phyloP scores from a whole-genome alignment of 1,140 invertebrate species.

The Bombus impatiens region DNA sequence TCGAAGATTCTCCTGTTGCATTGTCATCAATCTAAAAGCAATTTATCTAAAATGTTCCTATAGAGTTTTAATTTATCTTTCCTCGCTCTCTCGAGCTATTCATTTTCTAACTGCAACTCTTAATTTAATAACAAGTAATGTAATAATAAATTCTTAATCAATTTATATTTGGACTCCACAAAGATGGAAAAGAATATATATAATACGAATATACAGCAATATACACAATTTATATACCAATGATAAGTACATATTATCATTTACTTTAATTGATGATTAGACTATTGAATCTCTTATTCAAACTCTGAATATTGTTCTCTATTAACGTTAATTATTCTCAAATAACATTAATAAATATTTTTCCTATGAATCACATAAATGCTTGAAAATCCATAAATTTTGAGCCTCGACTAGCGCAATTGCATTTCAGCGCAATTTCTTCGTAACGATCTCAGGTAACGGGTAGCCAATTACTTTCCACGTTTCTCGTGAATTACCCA shows the following conservation, averaged over 20 bases:
- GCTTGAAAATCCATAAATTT: not conserved
- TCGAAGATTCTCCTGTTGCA: not conserved
- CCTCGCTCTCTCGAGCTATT: not conserved
- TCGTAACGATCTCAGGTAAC: slow-evolving; percentile 12
- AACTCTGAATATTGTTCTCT: too few species aligned
- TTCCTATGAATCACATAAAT: not conserved
- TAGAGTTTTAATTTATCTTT: not conserved
- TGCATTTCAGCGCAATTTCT: slow-evolving; percentile 15
- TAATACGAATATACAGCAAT: too few species aligned
- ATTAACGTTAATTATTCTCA: too few species aligned
- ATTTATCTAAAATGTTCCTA: not conserved
- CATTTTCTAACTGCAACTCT: too few species aligned
- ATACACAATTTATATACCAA: too few species aligned
- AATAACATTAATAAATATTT: not conserved
- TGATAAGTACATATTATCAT: too few species aligned
- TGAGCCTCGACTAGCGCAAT: not conserved
- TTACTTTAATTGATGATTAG: too few species aligned
- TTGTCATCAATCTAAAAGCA: not conserved
- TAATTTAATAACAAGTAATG: too few species aligned
- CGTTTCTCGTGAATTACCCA: slow-evolving; percentile 1
- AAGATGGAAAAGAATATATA: too few species aligned
- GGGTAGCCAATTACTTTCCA: slow-evolving; percentile 39
- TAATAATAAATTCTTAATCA: too few species aligned
- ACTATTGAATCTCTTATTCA: too few species aligned
- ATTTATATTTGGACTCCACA: too few species aligned